Conservation (phyloP, 1,140 invertebrate genomes). For the Augochlora pura region DNA sequence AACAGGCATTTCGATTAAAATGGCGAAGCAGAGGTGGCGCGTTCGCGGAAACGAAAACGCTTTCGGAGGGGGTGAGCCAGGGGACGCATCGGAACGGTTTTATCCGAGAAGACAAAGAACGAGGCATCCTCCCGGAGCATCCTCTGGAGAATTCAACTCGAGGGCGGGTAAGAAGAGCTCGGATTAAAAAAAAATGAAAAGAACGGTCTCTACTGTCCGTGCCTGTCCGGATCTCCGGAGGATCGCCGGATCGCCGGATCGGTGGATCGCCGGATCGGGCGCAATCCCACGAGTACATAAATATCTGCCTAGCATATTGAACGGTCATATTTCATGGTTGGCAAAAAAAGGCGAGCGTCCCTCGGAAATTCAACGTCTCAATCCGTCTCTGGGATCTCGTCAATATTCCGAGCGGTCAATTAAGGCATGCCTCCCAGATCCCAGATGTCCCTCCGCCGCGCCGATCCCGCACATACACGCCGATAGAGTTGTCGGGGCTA, state of each 20-base stretch:
- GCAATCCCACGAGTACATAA: slow-evolving; percentile 65
- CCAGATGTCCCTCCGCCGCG: slow-evolving; percentile 62
- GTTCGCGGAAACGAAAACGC: no score
- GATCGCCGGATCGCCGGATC: slow-evolving; percentile 37
- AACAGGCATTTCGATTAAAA: no score
- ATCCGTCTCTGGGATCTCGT: slow-evolving; percentile 69
- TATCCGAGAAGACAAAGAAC: not conserved
- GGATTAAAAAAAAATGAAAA: slow-evolving; percentile 3
- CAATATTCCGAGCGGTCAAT: slow-evolving; percentile 71
- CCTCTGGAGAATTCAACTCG: not conserved
- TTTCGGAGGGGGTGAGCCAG: no score
- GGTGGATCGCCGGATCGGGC: slow-evolving; percentile 32
- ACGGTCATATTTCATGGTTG: slow-evolving; percentile 68
- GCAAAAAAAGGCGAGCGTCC: slow-evolving; percentile 63
- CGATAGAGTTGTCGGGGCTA: slow-evolving; percentile 40
- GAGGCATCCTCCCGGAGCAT: not conserved
- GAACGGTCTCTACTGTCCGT: slow-evolving; percentile 9
- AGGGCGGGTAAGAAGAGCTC: slow-evolving; percentile 1
- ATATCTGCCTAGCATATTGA: slow-evolving; percentile 67
- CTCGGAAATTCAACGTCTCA: slow-evolving; percentile 72
- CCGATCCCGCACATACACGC: slow-evolving; percentile 40
- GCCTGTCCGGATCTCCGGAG: slow-evolving; percentile 16
- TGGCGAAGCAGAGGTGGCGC: no score
- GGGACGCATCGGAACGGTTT: no score
- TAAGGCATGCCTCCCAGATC: slow-evolving; percentile 71